Evolutionary conservation across 2,888 invertebrate genomes (phyloP), one percentile per base, ranked within the genome.

Genomic region (Tetanocera ferruginea): DNA sequence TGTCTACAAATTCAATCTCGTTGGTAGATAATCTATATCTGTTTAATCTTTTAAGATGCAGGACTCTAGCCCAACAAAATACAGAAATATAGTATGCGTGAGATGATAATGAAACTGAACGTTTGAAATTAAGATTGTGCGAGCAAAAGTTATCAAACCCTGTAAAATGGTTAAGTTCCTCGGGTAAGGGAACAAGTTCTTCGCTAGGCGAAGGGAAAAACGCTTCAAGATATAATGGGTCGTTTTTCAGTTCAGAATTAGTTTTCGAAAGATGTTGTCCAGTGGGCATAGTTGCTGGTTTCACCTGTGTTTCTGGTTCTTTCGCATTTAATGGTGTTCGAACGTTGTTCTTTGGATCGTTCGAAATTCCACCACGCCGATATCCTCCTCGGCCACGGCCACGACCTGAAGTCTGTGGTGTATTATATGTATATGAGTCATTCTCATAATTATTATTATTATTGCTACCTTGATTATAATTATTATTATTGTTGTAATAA

Each of bases 241-340:
- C 77, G 5, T 77, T 79, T 23, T 79, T 78, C 6, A 78, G 8
- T 9, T 78, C 77, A 0, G 77, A 79, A 23, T 66, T 75, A 0
- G 77, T 77, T 19, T 75, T 79, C 0, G 70, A 74, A 0, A 75
- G 14, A 52, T 79, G 79, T 11, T 73, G 76, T 1, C 73, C 69
- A 0, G 69, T 69, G 0, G 77, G 79, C 0, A 57, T 9, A 19
- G 57, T 57, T 57, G 19, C 57, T 23, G 34, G 75, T 17, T 78
- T 76, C 34, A 57, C 51, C 8, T 67, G 69, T 0, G 55, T 73
- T 2, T 62, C 4, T 0, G 74, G 77, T 0, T 28, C 19, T 5
- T 69, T 64, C 43, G 6, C n/a, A n/a, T n/a, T n/a, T n/a, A n/a
- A n/a, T n/a, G n/a, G n/a, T n/a, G n/a, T n/a, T n/a, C n/a, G n/a